Conservation (phyloP, 2,888 invertebrate species). For the Tetramorium bicarinatum region DNA sequence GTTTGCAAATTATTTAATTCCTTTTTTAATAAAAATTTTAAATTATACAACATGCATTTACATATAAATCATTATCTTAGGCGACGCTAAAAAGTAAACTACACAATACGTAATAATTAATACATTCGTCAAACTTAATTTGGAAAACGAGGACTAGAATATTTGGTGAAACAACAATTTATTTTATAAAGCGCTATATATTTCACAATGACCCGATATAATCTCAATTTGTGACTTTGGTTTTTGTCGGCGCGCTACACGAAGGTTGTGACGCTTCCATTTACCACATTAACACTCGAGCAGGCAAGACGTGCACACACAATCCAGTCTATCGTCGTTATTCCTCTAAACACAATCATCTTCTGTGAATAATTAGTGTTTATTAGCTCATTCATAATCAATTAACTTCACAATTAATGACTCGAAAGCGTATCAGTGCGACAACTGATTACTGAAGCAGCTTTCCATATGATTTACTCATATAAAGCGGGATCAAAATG, state of each 20-base stretch:
- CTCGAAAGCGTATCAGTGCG: neutral
- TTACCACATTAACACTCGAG: neutral
- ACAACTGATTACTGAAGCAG: neutral
- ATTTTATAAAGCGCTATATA: neutral
- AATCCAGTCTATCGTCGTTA: neutral
- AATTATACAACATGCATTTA: neutral
- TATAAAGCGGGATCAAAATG: neutral
- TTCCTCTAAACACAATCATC: neutral
- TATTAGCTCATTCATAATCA: neutral
- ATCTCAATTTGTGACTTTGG: neutral
- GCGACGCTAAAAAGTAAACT: neutral
- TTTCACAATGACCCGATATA: neutral
- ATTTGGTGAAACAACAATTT: neutral
- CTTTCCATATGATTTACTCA: neutral
- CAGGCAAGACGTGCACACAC: neutral
- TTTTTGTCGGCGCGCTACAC: neutral
- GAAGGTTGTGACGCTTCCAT: neutral
- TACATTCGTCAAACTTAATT: neutral
- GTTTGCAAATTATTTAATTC: neutral
- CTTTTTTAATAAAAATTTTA: neutral
- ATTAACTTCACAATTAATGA: neutral
- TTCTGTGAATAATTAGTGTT: neutral
- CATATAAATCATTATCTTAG: neutral
- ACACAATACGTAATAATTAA: neutral
- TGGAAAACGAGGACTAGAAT: neutral